Evolutionary conservation across 2,113 vertebrate genomes (phyloP), one percentile per base, ranked within the genome.

Genomic region (Neogale vison): DNA sequence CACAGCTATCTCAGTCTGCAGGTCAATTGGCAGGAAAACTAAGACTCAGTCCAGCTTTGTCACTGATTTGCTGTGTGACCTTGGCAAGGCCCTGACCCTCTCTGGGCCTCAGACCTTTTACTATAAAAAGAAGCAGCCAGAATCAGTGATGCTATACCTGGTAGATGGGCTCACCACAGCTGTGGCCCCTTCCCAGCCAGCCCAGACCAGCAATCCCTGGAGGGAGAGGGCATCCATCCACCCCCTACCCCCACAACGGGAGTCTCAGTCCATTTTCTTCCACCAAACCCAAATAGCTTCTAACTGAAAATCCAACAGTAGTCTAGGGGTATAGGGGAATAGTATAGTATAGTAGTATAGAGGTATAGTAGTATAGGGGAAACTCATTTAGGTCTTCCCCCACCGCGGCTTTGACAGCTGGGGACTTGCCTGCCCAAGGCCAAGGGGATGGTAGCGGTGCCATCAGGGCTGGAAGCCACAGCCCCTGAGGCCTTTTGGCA

Each of bases 361-460:
- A 5, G 42, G 42, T n/a, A n/a, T n/a, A n/a, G n/a, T n/a, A n/a
- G n/a, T n/a, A n/a, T n/a, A n/a, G n/a, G 87, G 34, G 55, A 4
- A 14, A 20, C 7, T 20, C 31, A 18, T 26, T 67, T n/a, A 50
- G 34, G 12, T 45, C 31, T 21, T 9, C 10, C 7, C 36, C 34
- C 14, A n/a, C 77, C 23, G 36, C 3, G 0, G 14, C 31, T 24
- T 26, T 42, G 0, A 14, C 36, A 72, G 15, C 50, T 4, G 3
- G 36, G 26, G 36, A 63, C 12, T 63, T 63, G 61, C 65, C 7
- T 34, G 65, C 65, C 65, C 31, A 34, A 34, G 65, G 65, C 65
- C 65, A 67, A 18, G 65, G 12, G 61, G 12, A 31, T 14, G 61
- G 11, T 31, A 63, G 65, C 7, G 65, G 65, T n/a, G 31, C 65